A percentile compares a stretch with the other conserved stretches of the same genome.
Conservation (phyloP, 37 sponge, comb jelly and placozoan genomes). For the Mnemiopsis leidyi region DNA sequence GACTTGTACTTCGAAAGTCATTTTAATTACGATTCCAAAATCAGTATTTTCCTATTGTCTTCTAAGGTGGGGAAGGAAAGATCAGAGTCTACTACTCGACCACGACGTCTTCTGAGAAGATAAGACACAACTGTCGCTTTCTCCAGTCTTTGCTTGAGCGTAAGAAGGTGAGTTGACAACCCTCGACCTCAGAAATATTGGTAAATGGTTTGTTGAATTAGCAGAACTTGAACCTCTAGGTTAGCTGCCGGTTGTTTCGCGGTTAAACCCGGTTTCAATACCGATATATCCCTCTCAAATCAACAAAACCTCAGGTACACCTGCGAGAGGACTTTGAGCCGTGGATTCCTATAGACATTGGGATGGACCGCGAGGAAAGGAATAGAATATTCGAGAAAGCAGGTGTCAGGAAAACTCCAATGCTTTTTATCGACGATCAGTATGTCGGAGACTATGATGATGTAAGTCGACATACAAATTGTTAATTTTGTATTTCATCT, state of each 20-base stretch:
- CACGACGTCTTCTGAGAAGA: conserved; percentile 58
- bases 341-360: conserved; percentile 60
- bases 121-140: conserved; percentile 55
- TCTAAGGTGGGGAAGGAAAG: conserved; percentile 58
- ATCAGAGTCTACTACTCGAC: conserved; percentile 61
- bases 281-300: too few relatives aligned
- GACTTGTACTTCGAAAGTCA: too few relatives aligned
- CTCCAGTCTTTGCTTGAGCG: conserved; percentile 28
- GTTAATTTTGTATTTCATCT: background rate
- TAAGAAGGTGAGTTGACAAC: conserved; percentile 59
- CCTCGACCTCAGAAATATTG: too few relatives aligned
- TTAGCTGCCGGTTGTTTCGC: too few relatives aligned
- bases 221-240: too few relatives aligned
- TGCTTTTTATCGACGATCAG: conserved; percentile 61
- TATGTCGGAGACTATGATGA: conserved; percentile 61
- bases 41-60: background rate
- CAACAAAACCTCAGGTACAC: conserved; percentile 25
- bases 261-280: too few relatives aligned
- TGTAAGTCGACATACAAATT: too few relatives aligned
- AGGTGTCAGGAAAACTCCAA: conserved; percentile 46
- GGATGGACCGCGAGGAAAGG: conserved; percentile 59
- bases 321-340: conserved; percentile 64
- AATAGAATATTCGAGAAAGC: conserved; percentile 65
- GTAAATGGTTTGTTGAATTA: too few relatives aligned
- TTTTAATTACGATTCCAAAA: too few relatives aligned